Base-by-base conservation (phyloP, 2,888 invertebrate species). In the Habroteleia sp. region DNA sequence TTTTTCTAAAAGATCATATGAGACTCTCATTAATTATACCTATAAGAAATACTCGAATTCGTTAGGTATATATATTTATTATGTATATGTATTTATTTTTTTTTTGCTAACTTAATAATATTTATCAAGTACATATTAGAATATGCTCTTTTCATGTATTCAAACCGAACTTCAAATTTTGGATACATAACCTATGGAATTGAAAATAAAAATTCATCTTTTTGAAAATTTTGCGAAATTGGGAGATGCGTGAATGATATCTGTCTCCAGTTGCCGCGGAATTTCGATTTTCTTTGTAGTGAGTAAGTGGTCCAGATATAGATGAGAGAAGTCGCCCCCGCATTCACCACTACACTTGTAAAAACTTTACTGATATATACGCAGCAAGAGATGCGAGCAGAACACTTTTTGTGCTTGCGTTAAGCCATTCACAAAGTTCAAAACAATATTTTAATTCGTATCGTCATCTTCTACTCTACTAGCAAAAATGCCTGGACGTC, bases 401-500 rank as follows among this genome's bases (percentile, higher is more conserved):
- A 80, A 84, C 88, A 87, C 86, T 88, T 88, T 88, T 88, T 87
- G 84, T 84, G 83, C 82, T 81, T 84, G 81, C 83, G 81, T 77
- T 82, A 81, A 76, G 46, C 62, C 50, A 58, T 13, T 17, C 27
- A 13, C 42, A 48, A 62, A 48, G 46, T 31, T 29, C 50, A 44
- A 54, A 41, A 33, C 14, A 10, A 60, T 17, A 16, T 10, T 58
- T 25, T 25, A 5, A 35, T 14, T 10, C 35, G 35, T 14, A 14
- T 1, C 6, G 3, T 6, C 35, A 6, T 13, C 14, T n/a, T 0
- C 35, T 14, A 10, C 4, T 4, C 3, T 6, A 25, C 25, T 25
- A 4, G 23, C 46, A 80, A 91, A 89, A 89, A 93, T 93, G 93
- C 93, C 93, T 89, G 93, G 93, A 91, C 93, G 93, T 91, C 93